phyloP scores from a whole-genome alignment of 2,797 vertebrate species.

The Peromyscus attwateri region DNA sequence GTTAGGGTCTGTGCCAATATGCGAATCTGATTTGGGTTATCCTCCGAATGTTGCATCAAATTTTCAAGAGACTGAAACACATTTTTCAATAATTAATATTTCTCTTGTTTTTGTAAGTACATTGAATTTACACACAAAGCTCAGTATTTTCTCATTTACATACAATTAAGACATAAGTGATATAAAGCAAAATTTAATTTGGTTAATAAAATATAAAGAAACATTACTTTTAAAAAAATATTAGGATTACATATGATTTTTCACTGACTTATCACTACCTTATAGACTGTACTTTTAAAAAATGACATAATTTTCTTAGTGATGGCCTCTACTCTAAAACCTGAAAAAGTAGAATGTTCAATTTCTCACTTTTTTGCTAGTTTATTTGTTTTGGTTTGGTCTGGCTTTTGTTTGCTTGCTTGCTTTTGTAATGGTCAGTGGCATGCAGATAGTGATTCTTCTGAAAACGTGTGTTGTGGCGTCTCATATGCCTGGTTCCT shows the following conservation, averaged over 20 bases:
- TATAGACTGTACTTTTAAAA: background rate
- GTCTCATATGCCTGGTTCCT: background rate
- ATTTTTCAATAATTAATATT: slow-evolving; percentile 73
- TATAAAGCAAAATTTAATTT: slow-evolving; percentile 52
- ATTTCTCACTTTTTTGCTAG: background rate
- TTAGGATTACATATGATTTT: background rate
- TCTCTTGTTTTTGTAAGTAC: slow-evolving; percentile 26
- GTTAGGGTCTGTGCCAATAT: slow-evolving; percentile 97
- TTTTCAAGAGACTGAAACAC: slow-evolving; percentile 92
- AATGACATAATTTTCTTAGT: background rate
- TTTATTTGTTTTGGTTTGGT: background rate
- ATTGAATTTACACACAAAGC: slow-evolving; percentile 40
- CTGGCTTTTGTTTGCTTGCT: background rate
- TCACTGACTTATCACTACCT: background rate
- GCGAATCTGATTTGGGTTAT: slow-evolving; percentile 97
- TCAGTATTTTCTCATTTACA: slow-evolving; percentile 13
- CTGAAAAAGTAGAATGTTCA: background rate
- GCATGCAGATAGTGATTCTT: background rate
- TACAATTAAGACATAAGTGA: slow-evolving; percentile 28
- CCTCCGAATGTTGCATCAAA: slow-evolving; percentile 95
- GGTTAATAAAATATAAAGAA: slow-evolving; percentile 3
- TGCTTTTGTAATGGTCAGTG: background rate
- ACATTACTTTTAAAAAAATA: slow-evolving; percentile 16
- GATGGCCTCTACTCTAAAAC: background rate
- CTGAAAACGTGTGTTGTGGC: background rate